Percentiles rank a stretch among this genome's conserved stretches.
phyloP scores from a whole-genome alignment of 2,113 vertebrate genomes.

The Delphinus delphis region DNA sequence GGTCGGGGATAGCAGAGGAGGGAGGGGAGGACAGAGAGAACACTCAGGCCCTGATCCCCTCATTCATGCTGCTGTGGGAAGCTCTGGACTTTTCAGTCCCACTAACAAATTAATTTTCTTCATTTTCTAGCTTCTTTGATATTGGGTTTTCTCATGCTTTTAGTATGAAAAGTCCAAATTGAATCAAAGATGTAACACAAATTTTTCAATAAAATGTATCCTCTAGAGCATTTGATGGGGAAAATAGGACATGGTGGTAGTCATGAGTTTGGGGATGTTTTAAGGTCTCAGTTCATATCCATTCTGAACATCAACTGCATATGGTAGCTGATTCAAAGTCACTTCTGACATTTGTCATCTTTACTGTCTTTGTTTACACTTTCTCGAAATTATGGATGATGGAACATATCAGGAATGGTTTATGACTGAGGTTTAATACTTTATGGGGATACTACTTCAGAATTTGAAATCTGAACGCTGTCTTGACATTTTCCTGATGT shows the following conservation, averaged over 20 bases:
- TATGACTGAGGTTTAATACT: constrained; percentile 48
- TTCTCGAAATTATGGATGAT: constrained; percentile 7
- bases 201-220: neutral
- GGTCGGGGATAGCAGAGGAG: neutral
- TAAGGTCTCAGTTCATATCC: neutral
- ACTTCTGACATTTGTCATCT: neutral
- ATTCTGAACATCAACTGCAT: neutral
- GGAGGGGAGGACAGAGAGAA: neutral
- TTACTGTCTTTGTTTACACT: neutral
- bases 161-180: neutral
- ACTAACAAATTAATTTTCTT: neutral
- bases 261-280: neutral
- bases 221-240: neutral
- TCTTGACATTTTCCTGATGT: constrained; percentile 55
- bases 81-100: neutral
- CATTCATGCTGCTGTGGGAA: neutral
- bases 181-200: neutral
- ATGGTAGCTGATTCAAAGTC: neutral
- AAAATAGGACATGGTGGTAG: neutral
- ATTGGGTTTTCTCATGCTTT: neutral
- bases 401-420: neutral
- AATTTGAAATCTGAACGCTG: constrained; percentile 48
- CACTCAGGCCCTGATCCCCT: neutral
- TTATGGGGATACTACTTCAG: constrained; percentile 22
- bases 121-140: neutral